Percentiles rank a stretch among this genome's conserved stretches.
phyloP scores from a whole-genome alignment of 2,888 invertebrate genomes.

The Melieria crassipennis region DNA sequence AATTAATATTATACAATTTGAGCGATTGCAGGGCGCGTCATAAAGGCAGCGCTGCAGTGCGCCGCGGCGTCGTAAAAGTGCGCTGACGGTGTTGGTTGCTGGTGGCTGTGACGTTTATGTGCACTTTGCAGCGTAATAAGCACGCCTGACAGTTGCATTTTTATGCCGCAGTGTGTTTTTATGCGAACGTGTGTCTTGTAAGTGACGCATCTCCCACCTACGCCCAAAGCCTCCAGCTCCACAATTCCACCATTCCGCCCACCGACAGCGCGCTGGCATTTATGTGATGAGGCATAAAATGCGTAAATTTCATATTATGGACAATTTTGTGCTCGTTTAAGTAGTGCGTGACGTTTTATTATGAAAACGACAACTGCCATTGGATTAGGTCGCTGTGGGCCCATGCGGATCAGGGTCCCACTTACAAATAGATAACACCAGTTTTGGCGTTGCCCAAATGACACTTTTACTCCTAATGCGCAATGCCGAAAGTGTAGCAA shows the following conservation, averaged over 20 bases:
- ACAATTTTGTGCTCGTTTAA: neutral
- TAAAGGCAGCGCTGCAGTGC: neutral
- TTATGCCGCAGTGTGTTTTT: slow-evolving; percentile 48
- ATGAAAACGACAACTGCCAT: slow-evolving; percentile 20
- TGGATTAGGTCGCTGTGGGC: slow-evolving; percentile 5
- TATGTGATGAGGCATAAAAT: slow-evolving; percentile 14
- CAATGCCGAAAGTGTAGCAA: slow-evolving; percentile 15
- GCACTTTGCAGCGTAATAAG: slow-evolving; percentile 38
- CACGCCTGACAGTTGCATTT: slow-evolving; percentile 49
- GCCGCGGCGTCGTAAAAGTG: slow-evolving; percentile 19
- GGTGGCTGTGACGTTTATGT: slow-evolving; percentile 31
- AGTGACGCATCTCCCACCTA: neutral
- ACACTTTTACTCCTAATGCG: too few species aligned
- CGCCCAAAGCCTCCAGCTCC: neutral
- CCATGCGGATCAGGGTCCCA: neutral
- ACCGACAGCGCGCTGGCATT: neutral
- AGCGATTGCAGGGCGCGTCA: slow-evolving; percentile 17
- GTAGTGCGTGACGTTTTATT: neutral
- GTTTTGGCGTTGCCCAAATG: neutral
- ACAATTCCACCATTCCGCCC: neutral
- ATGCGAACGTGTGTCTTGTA: neutral
- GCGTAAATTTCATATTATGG: slow-evolving; percentile 21
- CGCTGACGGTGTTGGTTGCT: neutral
- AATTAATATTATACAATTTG: slow-evolving; percentile 57
- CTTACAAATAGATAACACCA: slow-evolving; percentile 22